Conservation (phyloP, 2,113 vertebrate genomes). For the Pachypanchax playfairii region DNA sequence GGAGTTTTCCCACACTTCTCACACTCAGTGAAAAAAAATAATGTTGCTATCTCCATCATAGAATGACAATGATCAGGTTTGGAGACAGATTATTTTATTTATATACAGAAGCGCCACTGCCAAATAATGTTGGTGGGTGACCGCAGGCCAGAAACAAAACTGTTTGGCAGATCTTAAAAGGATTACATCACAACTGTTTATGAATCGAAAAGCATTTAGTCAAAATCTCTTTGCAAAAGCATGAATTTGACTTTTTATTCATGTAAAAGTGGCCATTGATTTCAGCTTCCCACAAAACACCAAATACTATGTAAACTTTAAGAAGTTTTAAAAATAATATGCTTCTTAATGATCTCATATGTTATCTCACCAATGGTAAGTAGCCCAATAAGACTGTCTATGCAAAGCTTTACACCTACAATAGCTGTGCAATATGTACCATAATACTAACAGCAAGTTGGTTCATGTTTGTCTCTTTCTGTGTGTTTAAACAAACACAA, state of each 20-base stretch:
- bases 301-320: too few species aligned
- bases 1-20: too few species aligned
- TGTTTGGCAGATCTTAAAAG: slow-evolving; percentile 22
- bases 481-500: background rate
- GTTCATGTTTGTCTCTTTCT: slow-evolving; percentile 20
- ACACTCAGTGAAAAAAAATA: too few species aligned
- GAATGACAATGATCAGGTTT: slow-evolving; percentile 16
- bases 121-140: too few species aligned
- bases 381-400: too few species aligned
- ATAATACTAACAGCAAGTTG: background rate
- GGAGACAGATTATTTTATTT: slow-evolving; percentile 32
- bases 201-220: slow-evolving; percentile 13
- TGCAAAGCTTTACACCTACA: background rate
- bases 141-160: slow-evolving; percentile 17
- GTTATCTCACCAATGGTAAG: too few species aligned
- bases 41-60: too few species aligned
- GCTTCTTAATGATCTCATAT: too few species aligned
- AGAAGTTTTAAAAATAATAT: too few species aligned
- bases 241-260: slow-evolving; percentile 17
- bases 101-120: slow-evolving; percentile 27
- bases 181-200: slow-evolving; percentile 42
- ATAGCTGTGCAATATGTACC: too few species aligned
- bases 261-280: too few species aligned
- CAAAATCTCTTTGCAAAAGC: slow-evolving; percentile 16
- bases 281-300: too few species aligned